Evolutionary conservation across 2,797 vertebrate species (phyloP), one percentile per base, ranked within the genome.

Genomic region (Micrastur ruficollis): DNA sequence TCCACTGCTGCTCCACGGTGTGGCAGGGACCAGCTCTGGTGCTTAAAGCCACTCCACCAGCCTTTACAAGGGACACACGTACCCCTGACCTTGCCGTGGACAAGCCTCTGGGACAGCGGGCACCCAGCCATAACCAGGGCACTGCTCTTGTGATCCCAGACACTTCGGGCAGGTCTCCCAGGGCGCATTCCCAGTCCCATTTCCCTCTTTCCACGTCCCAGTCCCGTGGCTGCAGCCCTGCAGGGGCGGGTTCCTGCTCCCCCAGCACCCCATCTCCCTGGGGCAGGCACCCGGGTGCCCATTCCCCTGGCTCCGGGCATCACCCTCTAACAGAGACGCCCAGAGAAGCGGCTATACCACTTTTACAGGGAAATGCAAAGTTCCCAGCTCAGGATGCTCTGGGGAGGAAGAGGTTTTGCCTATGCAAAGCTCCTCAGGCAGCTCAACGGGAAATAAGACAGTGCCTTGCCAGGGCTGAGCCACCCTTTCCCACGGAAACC

Each of bases 81-180:
- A 20, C 3, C 46, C 61, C 2, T 38, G 44, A 52, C 36, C 68
- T 31, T 0, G 0, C 32, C 1, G 1, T 3, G 38, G 53, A 59
- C 19, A 71, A 85, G 18, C 40, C 62, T 15, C 36, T 17, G 20
- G 13, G 12, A 1, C 29, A 16, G 3, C 20, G 6, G 2, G 31
- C 70, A 81, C 42, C 42, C 40, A 61, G 21, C 25, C 29, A 3
- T 10, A 46, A 83, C 8, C 59, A 65, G 36, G 36, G 46, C 6
- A 7, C n/a, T 34, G 59, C 55, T 61, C 20, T 53, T 3, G 2
- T 61, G 50, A 19, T 12, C 14, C 73, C 20, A 47, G 27, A 25
- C 17, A 4, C 44, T 55, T 52, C 6, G 9, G 50, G 55, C 27
- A 42, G 6, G 25, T 7, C 52, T 87, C 74, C 31, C 16, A 29